These are phyloP conservation scores for Nibea albiflora DNA, from an alignment of 2,113 vertebrate species.

Conservation along the genomic window DNA sequence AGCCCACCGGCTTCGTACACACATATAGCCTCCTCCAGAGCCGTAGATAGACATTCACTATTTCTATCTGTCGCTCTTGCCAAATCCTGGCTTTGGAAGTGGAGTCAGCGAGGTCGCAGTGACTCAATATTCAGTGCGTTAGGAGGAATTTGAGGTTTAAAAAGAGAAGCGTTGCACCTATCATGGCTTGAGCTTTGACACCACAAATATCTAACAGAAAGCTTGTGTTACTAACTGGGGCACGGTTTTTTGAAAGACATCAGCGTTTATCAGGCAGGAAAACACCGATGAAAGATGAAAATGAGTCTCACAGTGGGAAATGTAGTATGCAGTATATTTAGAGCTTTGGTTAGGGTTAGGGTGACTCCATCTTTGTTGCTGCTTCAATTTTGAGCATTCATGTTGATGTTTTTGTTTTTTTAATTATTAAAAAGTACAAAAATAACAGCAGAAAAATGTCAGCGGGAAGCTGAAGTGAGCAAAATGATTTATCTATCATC, in stretches of 20 bases:
- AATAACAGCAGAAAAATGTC: not conserved
- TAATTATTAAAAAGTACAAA: no score
- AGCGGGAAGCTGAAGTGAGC: not conserved
- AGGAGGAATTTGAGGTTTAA: not conserved
- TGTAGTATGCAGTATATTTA: not conserved
- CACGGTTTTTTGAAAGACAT: not conserved
- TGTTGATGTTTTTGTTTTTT: no score
- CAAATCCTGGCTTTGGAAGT: slow-evolving; percentile 34
- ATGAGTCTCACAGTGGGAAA: not conserved
- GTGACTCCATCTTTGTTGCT: not conserved
- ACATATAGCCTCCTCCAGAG: slow-evolving; percentile 2
- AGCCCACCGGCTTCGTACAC: not conserved
- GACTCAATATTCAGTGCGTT: not conserved
- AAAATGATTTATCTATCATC: not conserved
- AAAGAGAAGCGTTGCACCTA: not conserved
- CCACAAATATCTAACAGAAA: not conserved
- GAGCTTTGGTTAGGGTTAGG: not conserved
- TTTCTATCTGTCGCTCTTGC: not conserved
- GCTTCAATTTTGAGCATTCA: not conserved
- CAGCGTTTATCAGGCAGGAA: not conserved
- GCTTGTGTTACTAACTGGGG: not conserved
- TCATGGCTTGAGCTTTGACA: not conserved
- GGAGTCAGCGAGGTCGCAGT: not conserved
- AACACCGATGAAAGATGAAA: not conserved
- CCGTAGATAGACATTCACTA: not conserved